phyloP scores from a whole-genome alignment of 2,888 invertebrate genomes.

The Crepidodera aurea region DNA sequence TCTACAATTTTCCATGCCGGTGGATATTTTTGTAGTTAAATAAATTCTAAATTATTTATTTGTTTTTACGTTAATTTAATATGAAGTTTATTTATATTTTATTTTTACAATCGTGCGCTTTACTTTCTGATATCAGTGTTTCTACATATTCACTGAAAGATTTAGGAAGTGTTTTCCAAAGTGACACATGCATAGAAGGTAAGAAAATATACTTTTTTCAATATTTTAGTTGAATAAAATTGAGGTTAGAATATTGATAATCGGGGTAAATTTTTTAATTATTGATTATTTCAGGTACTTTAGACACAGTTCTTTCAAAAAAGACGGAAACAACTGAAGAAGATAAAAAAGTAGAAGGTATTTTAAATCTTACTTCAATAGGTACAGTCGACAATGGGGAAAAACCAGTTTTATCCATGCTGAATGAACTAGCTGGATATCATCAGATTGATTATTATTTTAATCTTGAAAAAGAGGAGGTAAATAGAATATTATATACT shows the following conservation, averaged over 20 bases:
- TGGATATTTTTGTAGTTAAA: neutral
- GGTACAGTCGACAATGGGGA: conserved; percentile 23
- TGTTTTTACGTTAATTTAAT: neutral
- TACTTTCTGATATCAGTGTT: neutral
- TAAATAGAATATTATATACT: no score
- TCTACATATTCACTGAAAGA: conserved; percentile 1
- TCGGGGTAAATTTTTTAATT: no score
- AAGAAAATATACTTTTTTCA: neutral
- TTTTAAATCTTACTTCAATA: conserved; percentile 16
- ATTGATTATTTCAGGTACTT: conserved; percentile 13
- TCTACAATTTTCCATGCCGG: no score
- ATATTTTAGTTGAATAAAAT: neutral
- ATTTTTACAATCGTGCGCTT: neutral
- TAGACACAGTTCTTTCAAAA: conserved; percentile 2
- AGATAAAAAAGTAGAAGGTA: neutral
- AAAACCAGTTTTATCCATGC: conserved; percentile 40
- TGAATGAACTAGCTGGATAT: conserved; percentile 49
- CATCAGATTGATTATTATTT: conserved; percentile 47
- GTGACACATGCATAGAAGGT: conserved; percentile 24
- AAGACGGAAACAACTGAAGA: neutral
- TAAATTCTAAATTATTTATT: neutral
- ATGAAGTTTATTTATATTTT: neutral
- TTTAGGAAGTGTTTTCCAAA: conserved; percentile 11
- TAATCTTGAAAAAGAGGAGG: conserved; percentile 48
- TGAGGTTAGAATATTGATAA: neutral